A percentile compares a stretch with the other conserved stretches of the same genome.
These are phyloP conservation scores for Halcyon senegalensis DNA, from an alignment of 2,113 vertebrate genomes.

Conservation along the genomic window DNA sequence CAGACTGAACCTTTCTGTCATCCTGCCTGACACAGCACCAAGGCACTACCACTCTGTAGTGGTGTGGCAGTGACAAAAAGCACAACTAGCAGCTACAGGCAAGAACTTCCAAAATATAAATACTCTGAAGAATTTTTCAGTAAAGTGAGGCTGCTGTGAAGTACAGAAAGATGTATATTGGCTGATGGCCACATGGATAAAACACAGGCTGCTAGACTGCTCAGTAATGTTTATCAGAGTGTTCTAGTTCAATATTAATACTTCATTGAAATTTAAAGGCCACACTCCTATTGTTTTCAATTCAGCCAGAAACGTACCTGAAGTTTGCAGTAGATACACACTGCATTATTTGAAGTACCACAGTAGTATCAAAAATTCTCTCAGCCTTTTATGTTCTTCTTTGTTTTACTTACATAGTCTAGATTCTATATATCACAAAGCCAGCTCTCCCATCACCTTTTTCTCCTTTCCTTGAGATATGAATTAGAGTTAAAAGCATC, in stretches of 20 bases:
- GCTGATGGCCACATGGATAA: not conserved
- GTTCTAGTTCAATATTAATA: not conserved
- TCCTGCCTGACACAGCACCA: rapidly evolving
- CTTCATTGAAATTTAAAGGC: not conserved
- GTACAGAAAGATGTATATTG: not conserved
- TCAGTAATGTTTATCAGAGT: not conserved
- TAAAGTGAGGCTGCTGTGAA: not conserved
- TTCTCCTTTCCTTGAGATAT: not conserved
- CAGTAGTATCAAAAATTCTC: not conserved
- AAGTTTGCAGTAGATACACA: not conserved
- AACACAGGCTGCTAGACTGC: not conserved
- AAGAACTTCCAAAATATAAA: not conserved
- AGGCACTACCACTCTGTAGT: not conserved
- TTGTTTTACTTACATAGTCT: not conserved
- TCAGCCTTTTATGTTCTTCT: not conserved
- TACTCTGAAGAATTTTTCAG: not conserved
- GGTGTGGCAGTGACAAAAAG: not conserved
- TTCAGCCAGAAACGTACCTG: not conserved
- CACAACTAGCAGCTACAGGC: not conserved
- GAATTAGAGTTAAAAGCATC: not conserved
- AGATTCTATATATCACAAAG: not conserved
- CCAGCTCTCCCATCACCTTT: not conserved
- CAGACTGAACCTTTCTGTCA: not conserved
- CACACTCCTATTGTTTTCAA: not conserved
- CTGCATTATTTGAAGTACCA: not conserved